A percentile compares a stretch with the other conserved stretches of the same genome.
Conservation (phyloP, 1,140 invertebrate species). For the Sinella curviseta region DNA sequence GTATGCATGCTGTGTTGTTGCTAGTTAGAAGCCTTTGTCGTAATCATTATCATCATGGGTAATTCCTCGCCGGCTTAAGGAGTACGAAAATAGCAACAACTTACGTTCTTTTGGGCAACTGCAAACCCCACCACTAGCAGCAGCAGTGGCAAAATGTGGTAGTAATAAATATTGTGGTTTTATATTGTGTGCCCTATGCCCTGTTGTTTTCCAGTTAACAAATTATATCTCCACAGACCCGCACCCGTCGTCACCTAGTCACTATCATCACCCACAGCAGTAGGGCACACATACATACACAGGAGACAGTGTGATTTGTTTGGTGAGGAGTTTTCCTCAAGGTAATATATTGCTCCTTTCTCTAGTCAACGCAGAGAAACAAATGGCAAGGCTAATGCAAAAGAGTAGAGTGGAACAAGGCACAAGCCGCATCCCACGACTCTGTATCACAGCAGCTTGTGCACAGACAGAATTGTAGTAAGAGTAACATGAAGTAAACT, state of each 20-base stretch:
- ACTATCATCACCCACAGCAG: slow-evolving; percentile 5
- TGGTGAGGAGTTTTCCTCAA: not conserved
- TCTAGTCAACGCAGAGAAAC: not conserved
- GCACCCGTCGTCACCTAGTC: not conserved
- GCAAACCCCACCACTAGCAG: too few species aligned
- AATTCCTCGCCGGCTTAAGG: not conserved
- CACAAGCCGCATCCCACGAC: slow-evolving; percentile 4
- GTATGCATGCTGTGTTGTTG: too few species aligned
- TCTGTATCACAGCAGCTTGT: too few species aligned
- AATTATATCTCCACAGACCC: not conserved
- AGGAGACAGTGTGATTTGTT: slow-evolving; percentile 8
- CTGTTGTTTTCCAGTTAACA: not conserved
- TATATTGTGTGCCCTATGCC: too few species aligned
- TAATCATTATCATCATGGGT: too few species aligned
- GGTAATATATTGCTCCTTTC: slow-evolving; percentile 8
- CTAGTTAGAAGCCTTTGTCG: too few species aligned
- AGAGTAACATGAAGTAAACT: too few species aligned
- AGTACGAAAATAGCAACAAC: not conserved
- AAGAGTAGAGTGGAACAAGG: too few species aligned
- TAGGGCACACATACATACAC: too few species aligned
- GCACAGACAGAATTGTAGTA: too few species aligned
- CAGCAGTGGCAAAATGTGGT: too few species aligned
- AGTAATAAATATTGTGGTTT: not conserved
- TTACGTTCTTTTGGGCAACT: not conserved
- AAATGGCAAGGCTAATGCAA: not conserved